Base-by-base conservation (phyloP, 2,113 vertebrate species). In the Ciconia stormi region DNA sequence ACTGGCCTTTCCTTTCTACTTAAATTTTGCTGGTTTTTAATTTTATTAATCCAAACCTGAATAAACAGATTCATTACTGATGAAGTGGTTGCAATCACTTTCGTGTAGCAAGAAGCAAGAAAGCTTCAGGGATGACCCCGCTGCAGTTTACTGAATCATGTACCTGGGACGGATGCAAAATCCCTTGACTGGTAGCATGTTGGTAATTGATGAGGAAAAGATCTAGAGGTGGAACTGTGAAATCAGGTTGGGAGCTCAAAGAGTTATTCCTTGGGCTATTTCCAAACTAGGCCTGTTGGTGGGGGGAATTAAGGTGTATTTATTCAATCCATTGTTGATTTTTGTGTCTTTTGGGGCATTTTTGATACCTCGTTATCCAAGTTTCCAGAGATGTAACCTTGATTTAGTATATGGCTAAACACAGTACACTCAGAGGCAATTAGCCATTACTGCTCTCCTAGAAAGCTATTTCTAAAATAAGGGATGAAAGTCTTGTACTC, bases 221-320 rank as follows among this genome's bases (percentile, higher is more conserved):
- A 95, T 96, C 58, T 78, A 88, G 92, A 96, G 93, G 95, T 97
- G 96, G 85, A 73, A 95, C 88, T 97, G 91, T 95, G 91, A 98
- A 98, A 97, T 98, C 74, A 79, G 89, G 63, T 3, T 86, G 80
- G 88, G 87, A 85, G 84, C 92, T 97, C 95, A 97, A 97, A 97
- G 90, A 97, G 95, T 97, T 98, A 95, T 98, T 98, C 96, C 97
- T 89, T 97, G 97, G 97, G 97, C 97, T 97, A 82, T 94, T 97
- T 98, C 98, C 98, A 98, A 97, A 97, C 92, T 66, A 82, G 25
- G 66, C 50, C 47, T 93, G 66, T 79, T 96, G 76, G 63, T 40
- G 40, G 12, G 49, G 62, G 7, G 55, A 65, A 80, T 44, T 78
- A 85, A 91, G 26, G 21, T 74, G 55, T 67, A 49, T 97, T 97